These are phyloP conservation scores for Acridotheres tristis DNA, from an alignment of 2,797 vertebrate genomes.

Conservation along the genomic window DNA sequence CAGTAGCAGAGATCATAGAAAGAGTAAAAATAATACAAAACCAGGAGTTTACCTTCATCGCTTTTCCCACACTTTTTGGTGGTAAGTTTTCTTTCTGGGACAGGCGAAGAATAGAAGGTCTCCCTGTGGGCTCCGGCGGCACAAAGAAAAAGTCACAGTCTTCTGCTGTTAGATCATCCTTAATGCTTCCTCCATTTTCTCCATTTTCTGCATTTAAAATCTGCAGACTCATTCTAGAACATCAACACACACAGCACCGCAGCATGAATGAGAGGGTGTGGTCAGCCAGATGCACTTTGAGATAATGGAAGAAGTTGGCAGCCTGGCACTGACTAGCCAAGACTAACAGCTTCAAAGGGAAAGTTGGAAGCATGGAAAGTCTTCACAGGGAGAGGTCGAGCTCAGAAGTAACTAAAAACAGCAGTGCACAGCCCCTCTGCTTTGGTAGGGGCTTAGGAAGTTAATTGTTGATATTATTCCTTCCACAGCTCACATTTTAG, in stretches of 20 bases:
- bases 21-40: neutral
- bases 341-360: neutral
- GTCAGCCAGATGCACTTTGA: constrained; percentile 53
- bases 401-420: neutral
- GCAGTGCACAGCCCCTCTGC: neutral
- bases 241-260: neutral
- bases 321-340: neutral
- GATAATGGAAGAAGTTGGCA: constrained; percentile 20
- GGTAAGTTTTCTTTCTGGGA: constrained; percentile 92
- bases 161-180: constrained; percentile 64
- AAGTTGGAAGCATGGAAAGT: neutral
- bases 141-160: constrained; percentile 78
- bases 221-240: constrained; percentile 88
- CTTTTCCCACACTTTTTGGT: constrained; percentile 77
- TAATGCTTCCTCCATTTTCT: constrained; percentile 77
- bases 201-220: constrained; percentile 75
- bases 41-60: constrained; percentile 79
- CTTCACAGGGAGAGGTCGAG: neutral
- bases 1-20: neutral
- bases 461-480: neutral
- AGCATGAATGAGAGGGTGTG: constrained; percentile 41
- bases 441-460: neutral
- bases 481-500: neutral
- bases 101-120: constrained; percentile 84
- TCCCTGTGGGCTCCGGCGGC: constrained; percentile 81